Evolutionary conservation across 1,140 invertebrate species (phyloP).

Genomic region (Zophobas atratus): DNA sequence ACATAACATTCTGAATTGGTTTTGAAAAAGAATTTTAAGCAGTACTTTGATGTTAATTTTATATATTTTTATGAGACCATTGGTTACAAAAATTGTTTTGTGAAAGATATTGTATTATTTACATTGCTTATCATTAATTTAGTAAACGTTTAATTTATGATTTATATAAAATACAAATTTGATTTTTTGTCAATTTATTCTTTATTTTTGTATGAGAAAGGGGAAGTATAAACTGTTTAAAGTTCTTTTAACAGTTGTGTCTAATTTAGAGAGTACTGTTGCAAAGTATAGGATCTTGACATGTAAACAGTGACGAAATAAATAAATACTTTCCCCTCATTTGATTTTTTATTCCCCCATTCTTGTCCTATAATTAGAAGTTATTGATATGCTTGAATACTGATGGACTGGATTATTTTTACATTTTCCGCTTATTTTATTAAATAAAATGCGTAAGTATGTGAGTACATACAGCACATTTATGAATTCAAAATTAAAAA

Average conservation of each 20-base stretch:
- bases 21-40: constrained; percentile 60
- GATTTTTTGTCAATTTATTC: constrained; percentile 15
- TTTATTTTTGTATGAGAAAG: constrained; percentile 44
- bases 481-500: no score
- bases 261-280: constrained; percentile 41
- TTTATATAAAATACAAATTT: constrained; percentile 12
- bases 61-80: constrained; percentile 49
- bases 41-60: constrained; percentile 53
- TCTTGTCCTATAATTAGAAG: neutral
- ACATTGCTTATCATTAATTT: constrained; percentile 40
- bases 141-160: constrained; percentile 24
- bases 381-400: neutral
- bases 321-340: constrained; percentile 28
- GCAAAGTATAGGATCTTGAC: constrained; percentile 5
- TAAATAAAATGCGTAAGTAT: no score
- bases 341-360: neutral
- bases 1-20: constrained; percentile 37
- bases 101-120: constrained; percentile 29
- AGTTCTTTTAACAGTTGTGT: constrained; percentile 52
- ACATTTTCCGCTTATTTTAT: no score
- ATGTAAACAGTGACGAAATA: constrained; percentile 41
- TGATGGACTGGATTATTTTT: no score
- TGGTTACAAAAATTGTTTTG: constrained; percentile 34
- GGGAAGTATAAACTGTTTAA: constrained; percentile 58
- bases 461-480: no score